Evolutionary conservation across 2,113 vertebrate species (phyloP), one percentile per base, ranked within the genome.

Genomic region (Lamprotornis superbus): DNA sequence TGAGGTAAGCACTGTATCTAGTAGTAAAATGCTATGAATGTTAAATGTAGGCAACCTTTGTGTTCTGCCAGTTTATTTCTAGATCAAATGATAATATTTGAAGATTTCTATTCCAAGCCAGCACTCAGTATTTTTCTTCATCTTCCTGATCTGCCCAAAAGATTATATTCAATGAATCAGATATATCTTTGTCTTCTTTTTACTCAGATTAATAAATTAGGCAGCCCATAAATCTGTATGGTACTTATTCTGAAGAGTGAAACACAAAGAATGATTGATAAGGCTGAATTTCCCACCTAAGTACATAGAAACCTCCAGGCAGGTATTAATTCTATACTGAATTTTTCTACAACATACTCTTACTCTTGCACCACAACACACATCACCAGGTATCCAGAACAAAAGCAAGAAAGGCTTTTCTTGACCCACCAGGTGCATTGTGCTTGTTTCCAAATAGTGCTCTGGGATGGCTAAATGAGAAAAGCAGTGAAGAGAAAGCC

Each of bases 11-110:
- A 81, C 78, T 59, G 28, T 83, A 85, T 93, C 87, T 63, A 94
- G 81, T 56, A 84, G 44, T 91, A 93, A 93, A 94, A 93, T 71
- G 39, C 75, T 33, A 74, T 60, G 64, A 70, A 95, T 80, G 64
- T 82, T 94, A 94, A 95, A 94, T 90, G 92, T 27, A 81, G 85
- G 68, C 83, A 92, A 94, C 63, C 83, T 92, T 81, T 93, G 88
- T 77, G 82, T 60, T 88, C 52, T 92, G 87, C 50, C 93, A 96
- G 83, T 56, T 93, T 92, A 67, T 83, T 93, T 94, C 83, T 83
- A 74, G 71, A 81, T 79, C 78, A 83, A 50, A 95, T 83, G 63
- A 61, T 90, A 42, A 30, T 50, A 85, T 77, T 73, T 83, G 75
- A 93, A 80, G 83, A 77, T 33, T 86, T 92, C 78, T 88, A 59